Conservation (phyloP, 2,888 invertebrate species). For the Gastracanthus pulcherrimus region DNA sequence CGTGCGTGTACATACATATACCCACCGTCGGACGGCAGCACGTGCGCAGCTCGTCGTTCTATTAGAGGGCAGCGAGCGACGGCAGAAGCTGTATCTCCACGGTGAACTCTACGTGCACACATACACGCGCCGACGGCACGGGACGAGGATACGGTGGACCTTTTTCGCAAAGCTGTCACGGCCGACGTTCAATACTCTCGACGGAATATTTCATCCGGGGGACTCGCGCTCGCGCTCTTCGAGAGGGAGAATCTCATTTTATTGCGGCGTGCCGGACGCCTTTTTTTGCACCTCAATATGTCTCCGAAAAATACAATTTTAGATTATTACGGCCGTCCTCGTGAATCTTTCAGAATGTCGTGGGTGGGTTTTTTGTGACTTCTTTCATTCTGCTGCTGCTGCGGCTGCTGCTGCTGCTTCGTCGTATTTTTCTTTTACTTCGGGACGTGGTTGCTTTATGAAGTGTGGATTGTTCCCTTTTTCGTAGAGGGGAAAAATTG, state of each 20-base stretch:
- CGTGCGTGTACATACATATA: conserved; percentile 56
- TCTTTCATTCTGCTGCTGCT: too few relatives aligned
- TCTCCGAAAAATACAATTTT: conserved; percentile 54
- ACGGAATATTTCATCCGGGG: conserved; percentile 49
- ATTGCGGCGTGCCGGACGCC: conserved; percentile 26
- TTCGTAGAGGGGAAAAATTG: not conserved
- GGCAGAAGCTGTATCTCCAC: conserved; percentile 46
- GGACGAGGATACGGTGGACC: conserved; percentile 12
- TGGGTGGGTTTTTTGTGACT: not conserved
- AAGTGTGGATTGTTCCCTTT: not conserved
- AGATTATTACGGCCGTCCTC: conserved; percentile 35
- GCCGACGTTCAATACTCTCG: conserved; percentile 52
- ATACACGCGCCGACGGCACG: not conserved
- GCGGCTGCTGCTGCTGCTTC: too few relatives aligned
- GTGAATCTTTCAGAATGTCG: conserved; percentile 36
- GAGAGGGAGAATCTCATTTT: conserved; percentile 36
- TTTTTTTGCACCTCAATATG: conserved; percentile 53
- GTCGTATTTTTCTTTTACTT: not conserved
- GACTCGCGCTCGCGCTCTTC: not conserved
- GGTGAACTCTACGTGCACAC: not conserved
- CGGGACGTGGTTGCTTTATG: not conserved
- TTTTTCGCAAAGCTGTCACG: conserved; percentile 58
- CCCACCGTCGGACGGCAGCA: conserved; percentile 33
- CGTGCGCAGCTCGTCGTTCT: conserved; percentile 44
- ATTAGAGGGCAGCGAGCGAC: conserved; percentile 25